Evolutionary conservation across 2,888 invertebrate species (phyloP).

Genomic region (Callinectes sapidus): DNA sequence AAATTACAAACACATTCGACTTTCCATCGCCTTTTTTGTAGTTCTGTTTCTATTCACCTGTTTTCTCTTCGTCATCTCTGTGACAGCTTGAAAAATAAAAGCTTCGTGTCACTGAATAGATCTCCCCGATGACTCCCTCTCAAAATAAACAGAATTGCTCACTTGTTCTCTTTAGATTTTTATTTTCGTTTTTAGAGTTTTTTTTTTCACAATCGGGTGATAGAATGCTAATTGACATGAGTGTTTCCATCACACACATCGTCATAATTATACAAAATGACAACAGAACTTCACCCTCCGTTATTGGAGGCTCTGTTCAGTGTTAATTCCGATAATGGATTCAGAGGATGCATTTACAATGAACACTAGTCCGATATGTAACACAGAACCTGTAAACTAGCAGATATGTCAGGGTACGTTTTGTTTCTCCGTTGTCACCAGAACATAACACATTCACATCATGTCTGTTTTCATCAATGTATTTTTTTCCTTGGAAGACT

Average conservation of each 20-base stretch:
- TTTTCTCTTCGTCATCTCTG: no score
- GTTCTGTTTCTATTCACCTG: no score
- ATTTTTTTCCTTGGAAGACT: not conserved
- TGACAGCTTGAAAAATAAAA: no score
- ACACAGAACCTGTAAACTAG: not conserved
- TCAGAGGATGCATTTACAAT: not conserved
- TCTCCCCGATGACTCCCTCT: no score
- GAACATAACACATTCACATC: no score
- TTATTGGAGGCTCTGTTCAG: not conserved
- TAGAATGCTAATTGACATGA: not conserved
- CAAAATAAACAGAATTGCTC: no score
- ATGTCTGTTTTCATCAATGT: not conserved
- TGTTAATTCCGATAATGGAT: not conserved
- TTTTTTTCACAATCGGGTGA: no score
- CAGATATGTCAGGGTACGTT: not conserved
- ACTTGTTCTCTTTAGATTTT: no score
- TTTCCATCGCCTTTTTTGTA: no score
- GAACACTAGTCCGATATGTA: not conserved
- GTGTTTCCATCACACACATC: not conserved
- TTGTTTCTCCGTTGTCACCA: not conserved
- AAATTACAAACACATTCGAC: no score
- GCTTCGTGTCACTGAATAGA: no score
- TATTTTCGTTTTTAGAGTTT: no score
- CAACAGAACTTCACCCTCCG: not conserved
- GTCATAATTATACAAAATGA: not conserved